A percentile compares a stretch with the other conserved stretches of the same genome.
Conservation (phyloP, 2,113 vertebrate genomes). For the Syngnathus floridae region DNA sequence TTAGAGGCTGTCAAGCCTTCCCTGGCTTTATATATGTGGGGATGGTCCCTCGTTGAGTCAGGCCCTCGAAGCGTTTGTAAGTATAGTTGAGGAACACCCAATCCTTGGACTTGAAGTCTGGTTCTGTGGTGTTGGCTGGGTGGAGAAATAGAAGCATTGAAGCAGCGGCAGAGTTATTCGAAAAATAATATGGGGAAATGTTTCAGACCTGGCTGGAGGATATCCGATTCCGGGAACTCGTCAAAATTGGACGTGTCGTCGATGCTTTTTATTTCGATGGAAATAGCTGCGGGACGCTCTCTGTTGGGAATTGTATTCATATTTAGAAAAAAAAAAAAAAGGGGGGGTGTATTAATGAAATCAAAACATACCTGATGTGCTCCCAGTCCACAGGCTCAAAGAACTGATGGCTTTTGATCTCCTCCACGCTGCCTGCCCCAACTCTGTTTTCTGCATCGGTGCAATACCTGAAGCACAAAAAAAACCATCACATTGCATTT, state of each 20-base stretch:
- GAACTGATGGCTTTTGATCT: conserved; percentile 89
- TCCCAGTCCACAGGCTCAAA: conserved; percentile 98
- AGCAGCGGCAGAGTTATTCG: not conserved
- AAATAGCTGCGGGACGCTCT: conserved; percentile 91
- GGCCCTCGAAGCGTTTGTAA: conserved; percentile 97
- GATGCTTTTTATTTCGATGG: conserved; percentile 94
- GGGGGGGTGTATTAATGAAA: not conserved
- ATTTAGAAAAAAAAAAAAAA: not conserved
- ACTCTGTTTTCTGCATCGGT: conserved; percentile 89
- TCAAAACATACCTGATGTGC: conserved; percentile 85
- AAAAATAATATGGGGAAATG: not conserved
- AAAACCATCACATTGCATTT: not conserved
- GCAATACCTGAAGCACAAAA: conserved; percentile 78
- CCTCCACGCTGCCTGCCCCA: conserved; percentile 87
- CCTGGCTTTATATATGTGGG: conserved; percentile 93
- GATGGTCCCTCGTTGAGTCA: conserved; percentile 93
- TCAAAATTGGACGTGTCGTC: conserved; percentile 97
- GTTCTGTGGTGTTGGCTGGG: conserved; percentile 84
- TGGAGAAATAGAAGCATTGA: not conserved
- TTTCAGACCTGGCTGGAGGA: conserved; percentile 88
- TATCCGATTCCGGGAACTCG: conserved; percentile 94
- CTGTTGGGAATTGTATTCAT: conserved; percentile 50
- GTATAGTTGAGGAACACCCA: conserved; percentile 99
- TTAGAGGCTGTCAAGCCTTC: conserved; percentile 75
- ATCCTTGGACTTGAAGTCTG: conserved; percentile 98